These are phyloP conservation scores for Papilio polytes DNA, from an alignment of 1,140 invertebrate species.

Conservation along the genomic window DNA sequence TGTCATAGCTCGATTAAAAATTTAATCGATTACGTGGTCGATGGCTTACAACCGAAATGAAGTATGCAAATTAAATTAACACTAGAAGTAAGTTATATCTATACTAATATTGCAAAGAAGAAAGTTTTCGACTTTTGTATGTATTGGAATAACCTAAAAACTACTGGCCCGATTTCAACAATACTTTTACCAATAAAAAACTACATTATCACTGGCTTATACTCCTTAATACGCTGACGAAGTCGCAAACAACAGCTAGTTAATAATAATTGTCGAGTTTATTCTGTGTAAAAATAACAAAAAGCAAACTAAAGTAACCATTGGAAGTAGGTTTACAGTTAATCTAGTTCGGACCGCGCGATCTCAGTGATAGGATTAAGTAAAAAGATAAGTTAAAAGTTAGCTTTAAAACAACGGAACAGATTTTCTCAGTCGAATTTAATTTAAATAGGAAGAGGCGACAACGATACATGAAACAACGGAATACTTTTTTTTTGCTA, in stretches of 20 bases:
- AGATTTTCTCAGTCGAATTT: constrained; percentile 1
- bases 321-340: not conserved
- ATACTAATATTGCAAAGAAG: too few relatives aligned
- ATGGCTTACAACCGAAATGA: not conserved
- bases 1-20: not conserved
- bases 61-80: not conserved
- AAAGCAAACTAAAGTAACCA: not conserved
- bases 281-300: not conserved
- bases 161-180: too few relatives aligned
- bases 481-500: not conserved
- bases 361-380: constrained; percentile 22
- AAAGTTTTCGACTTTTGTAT: too few relatives aligned
- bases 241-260: too few relatives aligned
- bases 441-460: not conserved
- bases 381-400: constrained; percentile 7
- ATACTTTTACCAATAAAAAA: too few relatives aligned
- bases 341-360: constrained; percentile 19
- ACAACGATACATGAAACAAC: not conserved
- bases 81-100: not conserved
- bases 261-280: not conserved
- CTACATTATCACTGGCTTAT: too few relatives aligned
- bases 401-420: not conserved
- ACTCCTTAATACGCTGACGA: too few relatives aligned
- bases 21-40: not conserved
- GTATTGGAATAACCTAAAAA: too few relatives aligned